Evolutionary conservation across 2,888 invertebrate species (phyloP), one percentile per base, ranked within the genome.

Genomic region (Trissoscelio sp.): DNA sequence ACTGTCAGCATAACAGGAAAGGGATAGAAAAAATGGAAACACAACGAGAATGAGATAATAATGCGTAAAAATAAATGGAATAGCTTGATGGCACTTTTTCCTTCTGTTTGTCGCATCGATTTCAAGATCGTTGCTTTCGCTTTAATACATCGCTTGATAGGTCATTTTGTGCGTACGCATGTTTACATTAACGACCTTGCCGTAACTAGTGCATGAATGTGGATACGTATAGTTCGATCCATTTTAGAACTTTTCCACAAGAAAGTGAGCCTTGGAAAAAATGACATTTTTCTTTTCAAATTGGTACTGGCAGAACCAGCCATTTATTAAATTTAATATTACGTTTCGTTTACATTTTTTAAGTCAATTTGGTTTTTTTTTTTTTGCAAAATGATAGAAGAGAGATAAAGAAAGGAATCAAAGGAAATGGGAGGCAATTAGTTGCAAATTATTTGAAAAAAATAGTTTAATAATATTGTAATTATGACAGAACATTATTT

Each of bases 161-260:
- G 72, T 77, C 77, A 67, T 67, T 77, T 81, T 20, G 18, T 80
- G 46, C 28, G 42, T 58, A 66, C 58, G 53, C 20, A 66, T 58
- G 46, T 58, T 66, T 69, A 69, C 53, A 72, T 72, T 72, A 70
- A 79, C 83, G 84, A 62, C 86, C 85, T 86, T 87, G 84, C 72
- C 55, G 72, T 74, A 88, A 87, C 83, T 86, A 83, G 86, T 85
- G 87, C 87, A 79, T 87, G 87, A 87, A 88, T 81, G 79, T 78
- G 53, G 60, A 67, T 74, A 53, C 46, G 46, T 37, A 69, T 62
- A 53, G 39, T 66, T 66, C 78, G 37, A 79, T 75, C 55, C 57
- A 62, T 66, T 75, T 78, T 79, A 62, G 34, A 73, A 60, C 55
- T 66, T 77, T 80, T 70, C 58, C 31, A 77, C 66, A 78, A 82